phyloP scores from a whole-genome alignment of 2,113 vertebrate genomes.

The Papio anubis region DNA sequence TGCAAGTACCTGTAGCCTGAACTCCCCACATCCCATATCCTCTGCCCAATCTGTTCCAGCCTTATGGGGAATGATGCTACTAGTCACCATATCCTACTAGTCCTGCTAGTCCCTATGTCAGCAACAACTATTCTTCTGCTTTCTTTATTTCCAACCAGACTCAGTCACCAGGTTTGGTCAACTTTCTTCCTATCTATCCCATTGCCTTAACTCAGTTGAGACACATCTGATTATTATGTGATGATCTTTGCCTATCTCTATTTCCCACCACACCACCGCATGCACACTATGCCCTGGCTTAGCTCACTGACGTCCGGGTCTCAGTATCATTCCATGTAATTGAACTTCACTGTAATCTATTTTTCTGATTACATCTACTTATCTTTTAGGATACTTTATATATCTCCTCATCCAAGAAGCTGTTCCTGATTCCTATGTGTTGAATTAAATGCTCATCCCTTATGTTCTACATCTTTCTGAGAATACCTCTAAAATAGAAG shows the following conservation, averaged over 20 bases:
- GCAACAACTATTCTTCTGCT: not conserved
- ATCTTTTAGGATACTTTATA: not conserved
- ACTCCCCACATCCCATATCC: not conserved
- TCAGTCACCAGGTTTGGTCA: not conserved
- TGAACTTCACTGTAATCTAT: not conserved
- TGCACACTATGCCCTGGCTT: too few relatives aligned
- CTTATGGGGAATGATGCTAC: not conserved
- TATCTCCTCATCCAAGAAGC: not conserved
- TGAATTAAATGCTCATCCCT: not conserved
- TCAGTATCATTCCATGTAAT: too few relatives aligned
- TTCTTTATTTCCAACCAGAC: not conserved
- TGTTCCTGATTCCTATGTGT: not conserved
- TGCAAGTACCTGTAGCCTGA: too few relatives aligned
- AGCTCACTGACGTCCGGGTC: not conserved
- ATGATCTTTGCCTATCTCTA: not conserved
- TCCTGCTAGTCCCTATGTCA: not conserved
- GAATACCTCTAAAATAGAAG: not conserved
- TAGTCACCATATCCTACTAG: too few relatives aligned
- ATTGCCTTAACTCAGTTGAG: too few relatives aligned
- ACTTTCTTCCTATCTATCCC: too few relatives aligned
- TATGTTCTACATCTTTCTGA: not conserved
- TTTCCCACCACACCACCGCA: fast-evolving
- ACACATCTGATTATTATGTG: not conserved
- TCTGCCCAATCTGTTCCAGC: not conserved
- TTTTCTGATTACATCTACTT: not conserved